Base-by-base conservation (phyloP, 1,140 invertebrate genomes). In the Polyergus mexicanus region DNA sequence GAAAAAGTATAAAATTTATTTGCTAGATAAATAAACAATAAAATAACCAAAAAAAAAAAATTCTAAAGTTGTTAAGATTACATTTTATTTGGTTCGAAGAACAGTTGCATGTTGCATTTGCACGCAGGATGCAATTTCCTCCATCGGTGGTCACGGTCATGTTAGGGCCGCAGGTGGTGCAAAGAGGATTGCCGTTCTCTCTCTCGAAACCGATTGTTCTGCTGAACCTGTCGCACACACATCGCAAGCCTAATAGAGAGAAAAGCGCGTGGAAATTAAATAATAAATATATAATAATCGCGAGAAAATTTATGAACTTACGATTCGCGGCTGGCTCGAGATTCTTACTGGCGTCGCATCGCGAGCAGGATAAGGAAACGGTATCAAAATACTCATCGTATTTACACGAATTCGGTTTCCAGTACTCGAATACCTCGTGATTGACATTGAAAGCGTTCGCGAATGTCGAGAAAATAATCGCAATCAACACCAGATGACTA, bases 121-220 rank as follows among this genome's bases (percentile, higher is more conserved):
- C 84, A 86, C 95, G 95, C 19, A 85, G 10, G 51, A 95, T 88
- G 76, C 95, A 96, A 54, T 93, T 88, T 74, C 85, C 85, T 83
- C 91, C 88, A 91, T 95, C 94, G 22, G 71, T 81, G 10, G 93
- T 94, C 8, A 92, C 88, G 25, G 92, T 89, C 65, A 91, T 89
- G 68, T 93, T 89, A 78, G 76, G 69, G 58, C 80, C 84, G 86
- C 94, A 95, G 19, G 10, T 51, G 69, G 88, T 56, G 78, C 95
- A 95, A 60, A 91, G 58, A 11, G 93, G 92, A 60, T 88, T 65
- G 62, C 89, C 88, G 86, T 92, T 84, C 69, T 32, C 32, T 32
- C 32, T 32, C 32, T 92, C 86, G 41, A 86, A 89, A n/a, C 83
- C 90, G 68, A 89, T 84, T 38, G 77, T 91, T 88, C 88, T 93